phyloP scores from a whole-genome alignment of 1,140 invertebrate genomes.

The Schlechtendalia chinensis region DNA sequence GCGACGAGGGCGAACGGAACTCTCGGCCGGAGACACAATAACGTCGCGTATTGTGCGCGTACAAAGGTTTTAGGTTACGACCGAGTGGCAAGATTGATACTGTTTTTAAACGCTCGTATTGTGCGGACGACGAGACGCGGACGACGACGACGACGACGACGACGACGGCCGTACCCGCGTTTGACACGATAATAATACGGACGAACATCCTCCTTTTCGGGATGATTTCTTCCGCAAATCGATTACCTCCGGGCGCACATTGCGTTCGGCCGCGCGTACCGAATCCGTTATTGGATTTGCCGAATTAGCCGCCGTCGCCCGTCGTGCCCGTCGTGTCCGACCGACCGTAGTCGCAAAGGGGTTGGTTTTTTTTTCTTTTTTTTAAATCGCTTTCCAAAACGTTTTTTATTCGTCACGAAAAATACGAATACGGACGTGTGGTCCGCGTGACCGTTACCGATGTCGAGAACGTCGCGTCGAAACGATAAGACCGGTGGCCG shows the following conservation, averaged over 20 bases:
- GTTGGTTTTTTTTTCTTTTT: too few relatives aligned
- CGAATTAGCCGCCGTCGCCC: conserved; percentile 14
- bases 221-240: conserved; percentile 42
- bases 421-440: too few relatives aligned
- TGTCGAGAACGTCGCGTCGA: too few relatives aligned
- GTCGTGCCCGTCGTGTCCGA: too few relatives aligned
- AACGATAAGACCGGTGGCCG: too few relatives aligned
- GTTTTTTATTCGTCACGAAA: too few relatives aligned
- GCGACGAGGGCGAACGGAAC: background rate
- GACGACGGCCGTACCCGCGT: too few relatives aligned
- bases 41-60: too few relatives aligned
- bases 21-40: background rate
- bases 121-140: background rate
- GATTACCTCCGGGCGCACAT: background rate
- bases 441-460: too few relatives aligned
- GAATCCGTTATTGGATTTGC: conserved; percentile 35
- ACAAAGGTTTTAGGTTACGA: background rate
- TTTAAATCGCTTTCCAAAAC: too few relatives aligned
- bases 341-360: too few relatives aligned
- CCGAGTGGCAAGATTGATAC: background rate
- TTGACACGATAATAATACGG: conserved; percentile 21
- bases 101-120: conserved; percentile 21
- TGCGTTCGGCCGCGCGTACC: conserved; percentile 18
- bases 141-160: too few relatives aligned
- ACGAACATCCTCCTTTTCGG: conserved; percentile 8